Conservation (phyloP, 2,888 invertebrate genomes). For the Agonopterix alstromeriana region DNA sequence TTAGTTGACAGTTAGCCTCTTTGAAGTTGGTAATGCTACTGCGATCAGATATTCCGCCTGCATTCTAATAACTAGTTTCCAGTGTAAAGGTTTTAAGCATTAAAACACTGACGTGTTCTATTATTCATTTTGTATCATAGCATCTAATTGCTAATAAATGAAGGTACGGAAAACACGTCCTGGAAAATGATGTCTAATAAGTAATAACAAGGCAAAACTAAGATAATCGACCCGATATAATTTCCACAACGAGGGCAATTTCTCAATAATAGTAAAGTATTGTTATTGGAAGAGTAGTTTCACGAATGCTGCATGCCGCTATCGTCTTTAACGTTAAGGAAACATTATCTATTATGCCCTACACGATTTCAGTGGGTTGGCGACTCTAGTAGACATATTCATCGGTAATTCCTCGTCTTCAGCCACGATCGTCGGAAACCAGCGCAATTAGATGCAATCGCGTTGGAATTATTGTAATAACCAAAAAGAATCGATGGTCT, state of each 20-base stretch:
- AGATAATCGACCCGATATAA: conserved; percentile 47
- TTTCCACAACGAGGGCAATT: conserved; percentile 45
- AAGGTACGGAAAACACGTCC: conserved; percentile 47
- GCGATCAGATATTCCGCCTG: conserved; percentile 26
- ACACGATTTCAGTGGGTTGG: not conserved
- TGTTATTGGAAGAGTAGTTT: conserved; percentile 27
- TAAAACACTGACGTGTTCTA: not conserved
- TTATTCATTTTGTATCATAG: not conserved
- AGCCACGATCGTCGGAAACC: conserved; percentile 58
- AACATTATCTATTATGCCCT: conserved; percentile 7
- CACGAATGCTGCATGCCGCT: conserved; percentile 7
- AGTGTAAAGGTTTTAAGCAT: conserved; percentile 1
- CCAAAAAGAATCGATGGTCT: conserved; percentile 68
- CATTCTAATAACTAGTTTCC: conserved; percentile 13
- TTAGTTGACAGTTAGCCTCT: conserved; percentile 51
- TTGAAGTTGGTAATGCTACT: conserved; percentile 38
- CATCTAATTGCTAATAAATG: conserved; percentile 11
- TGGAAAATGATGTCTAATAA: conserved; percentile 49
- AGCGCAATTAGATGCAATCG: conserved; percentile 71
- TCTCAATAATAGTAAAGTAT: conserved; percentile 33
- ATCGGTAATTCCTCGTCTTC: conserved; percentile 50
- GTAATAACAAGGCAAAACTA: conserved; percentile 26
- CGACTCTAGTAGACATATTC: conserved; percentile 35
- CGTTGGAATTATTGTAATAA: conserved; percentile 74
- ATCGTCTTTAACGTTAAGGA: conserved; percentile 2